Evolutionary conservation across 2,797 vertebrate species (phyloP), one percentile per base, ranked within the genome.

Genomic region (Xyrichtys novacula): DNA sequence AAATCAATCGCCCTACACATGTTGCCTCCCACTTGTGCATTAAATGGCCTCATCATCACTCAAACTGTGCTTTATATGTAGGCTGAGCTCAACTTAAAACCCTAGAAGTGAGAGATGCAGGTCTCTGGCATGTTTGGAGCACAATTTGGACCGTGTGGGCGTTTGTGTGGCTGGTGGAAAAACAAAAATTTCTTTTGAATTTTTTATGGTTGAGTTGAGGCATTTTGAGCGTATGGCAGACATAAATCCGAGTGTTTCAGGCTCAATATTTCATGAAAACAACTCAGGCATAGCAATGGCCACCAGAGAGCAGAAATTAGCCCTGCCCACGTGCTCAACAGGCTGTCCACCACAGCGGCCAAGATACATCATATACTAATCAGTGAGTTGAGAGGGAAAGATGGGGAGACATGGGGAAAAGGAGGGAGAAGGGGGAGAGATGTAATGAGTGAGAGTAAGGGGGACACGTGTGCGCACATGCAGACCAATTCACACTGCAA

Each of bases 351-450:
- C 59, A 88, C 84, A 65, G 79, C 85, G 84, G 84, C 81, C 89
- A 88, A 88, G 89, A 90, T 86, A 88, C 81, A 91, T 90, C 87
- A 87, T 80, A 84, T 80, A 85, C 84, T 89, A 90, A 91, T 88
- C 84, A 88, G 74, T 73, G 80, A 83, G 83, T 80, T 81, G 87
- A 90, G 86, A 81, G 85, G 83, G 88, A 88, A 85, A 63, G 78
- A 84, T 73, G 23, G 54, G 53, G 77, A 85, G 65, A 85, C 69
- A 56, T 47, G 32, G 74, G 66, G 76, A 85, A 62, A 66, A 73
- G 82, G 80, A 83, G 76, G 72, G 60, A 68, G 85, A 76, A 71
- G 12, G 32, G 60, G 66, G 58, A 49, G 32, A 34, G 32, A 12
- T 34, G 1, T 34, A 34, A 34, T 14, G 11, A 14, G 32, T 34